Conservation (phyloP, 2,113 vertebrate species). For the Poeciliopsis retropinna region DNA sequence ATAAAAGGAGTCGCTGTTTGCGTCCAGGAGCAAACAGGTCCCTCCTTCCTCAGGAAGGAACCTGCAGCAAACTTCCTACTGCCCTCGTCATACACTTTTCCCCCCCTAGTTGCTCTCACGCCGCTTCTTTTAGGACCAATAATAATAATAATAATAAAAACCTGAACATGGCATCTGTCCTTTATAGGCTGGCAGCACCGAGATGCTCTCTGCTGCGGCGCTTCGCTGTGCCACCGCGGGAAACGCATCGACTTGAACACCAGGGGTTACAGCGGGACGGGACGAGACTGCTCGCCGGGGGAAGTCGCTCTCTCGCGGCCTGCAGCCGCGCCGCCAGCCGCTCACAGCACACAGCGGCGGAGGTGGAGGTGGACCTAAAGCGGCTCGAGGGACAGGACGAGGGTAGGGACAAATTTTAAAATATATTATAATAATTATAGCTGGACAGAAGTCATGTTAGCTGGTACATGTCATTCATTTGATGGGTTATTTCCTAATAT, state of each 20-base stretch:
- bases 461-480: not conserved
- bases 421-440: not conserved
- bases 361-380: conserved; percentile 69
- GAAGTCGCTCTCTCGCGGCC: not conserved
- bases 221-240: not conserved
- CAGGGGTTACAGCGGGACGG: not conserved
- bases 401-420: conserved; percentile 54
- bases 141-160: accelerated
- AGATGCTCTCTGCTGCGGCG: not conserved
- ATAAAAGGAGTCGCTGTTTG: not conserved
- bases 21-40: not conserved
- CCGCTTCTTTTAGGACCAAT: not conserved
- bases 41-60: conserved; percentile 52
- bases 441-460: not conserved
- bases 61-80: conserved; percentile 19
- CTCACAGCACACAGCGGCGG: conserved; percentile 41
- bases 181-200: conserved; percentile 25
- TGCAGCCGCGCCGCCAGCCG: not conserved
- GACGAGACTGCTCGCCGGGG: not conserved
- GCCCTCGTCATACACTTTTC: not conserved
- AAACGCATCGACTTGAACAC: not conserved
- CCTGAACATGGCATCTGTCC: conserved; percentile 37
- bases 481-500: not conserved
- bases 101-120: not conserved
- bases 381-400: conserved; percentile 67